Percentiles rank a stretch among this genome's conserved stretches.
These are phyloP conservation scores for Stichodactyla mertensii DNA, from an alignment of 64 coral and sea anemone species.

Conservation along the genomic window DNA sequence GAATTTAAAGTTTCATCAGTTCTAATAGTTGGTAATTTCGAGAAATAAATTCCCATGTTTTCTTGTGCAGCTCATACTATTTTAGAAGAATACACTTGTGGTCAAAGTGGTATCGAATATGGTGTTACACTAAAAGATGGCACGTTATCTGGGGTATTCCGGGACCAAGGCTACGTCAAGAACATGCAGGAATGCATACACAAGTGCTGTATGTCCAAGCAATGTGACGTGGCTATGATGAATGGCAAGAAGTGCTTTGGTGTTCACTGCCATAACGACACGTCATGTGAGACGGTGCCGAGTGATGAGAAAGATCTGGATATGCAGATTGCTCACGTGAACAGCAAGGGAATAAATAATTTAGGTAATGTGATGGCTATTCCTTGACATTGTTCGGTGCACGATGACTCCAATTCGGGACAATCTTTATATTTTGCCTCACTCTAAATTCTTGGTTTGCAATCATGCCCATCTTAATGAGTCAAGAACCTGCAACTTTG, in stretches of 20 bases:
- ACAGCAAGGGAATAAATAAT: conserved; percentile 52
- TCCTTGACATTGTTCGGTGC: too few species aligned
- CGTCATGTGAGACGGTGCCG: conserved; percentile 84
- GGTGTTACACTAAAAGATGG: conserved; percentile 83
- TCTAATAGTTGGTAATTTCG: too few species aligned
- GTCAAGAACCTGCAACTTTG: too few species aligned
- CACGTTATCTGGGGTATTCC: conserved; percentile 69
- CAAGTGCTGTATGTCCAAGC: conserved; percentile 75
- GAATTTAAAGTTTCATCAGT: too few species aligned
- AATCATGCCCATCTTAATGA: too few species aligned
- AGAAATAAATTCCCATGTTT: background rate
- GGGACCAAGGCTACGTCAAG: conserved; percentile 63
- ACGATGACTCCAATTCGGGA: too few species aligned
- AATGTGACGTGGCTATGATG: conserved; percentile 98
- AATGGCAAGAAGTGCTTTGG: conserved; percentile 74
- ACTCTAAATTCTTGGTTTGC: too few species aligned
- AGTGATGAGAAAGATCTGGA: conserved; percentile 72
- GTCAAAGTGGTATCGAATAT: conserved; percentile 76
- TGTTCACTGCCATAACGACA: conserved; percentile 77
- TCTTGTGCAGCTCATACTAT: conserved; percentile 59
- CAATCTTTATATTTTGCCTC: too few species aligned
- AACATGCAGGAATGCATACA: conserved; percentile 98
- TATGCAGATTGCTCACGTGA: conserved; percentile 80
- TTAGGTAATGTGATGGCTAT: background rate
- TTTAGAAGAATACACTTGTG: conserved; percentile 90